These are phyloP conservation scores for Prochilodus magdalenae DNA, from an alignment of 2,113 vertebrate species.

Conservation along the genomic window DNA sequence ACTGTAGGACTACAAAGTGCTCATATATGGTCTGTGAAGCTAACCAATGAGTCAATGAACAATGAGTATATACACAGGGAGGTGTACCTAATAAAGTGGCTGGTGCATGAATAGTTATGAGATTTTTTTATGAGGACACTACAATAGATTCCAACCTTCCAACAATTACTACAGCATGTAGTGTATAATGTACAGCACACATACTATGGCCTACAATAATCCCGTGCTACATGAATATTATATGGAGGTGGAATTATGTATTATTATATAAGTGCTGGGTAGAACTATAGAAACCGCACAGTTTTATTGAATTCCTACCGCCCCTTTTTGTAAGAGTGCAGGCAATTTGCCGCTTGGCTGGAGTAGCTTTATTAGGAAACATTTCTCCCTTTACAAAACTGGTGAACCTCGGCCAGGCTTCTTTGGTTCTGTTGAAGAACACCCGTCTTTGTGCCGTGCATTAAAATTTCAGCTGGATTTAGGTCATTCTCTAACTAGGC, in stretches of 20 bases:
- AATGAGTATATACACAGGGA: too few species aligned
- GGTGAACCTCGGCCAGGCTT: neutral
- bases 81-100: too few species aligned
- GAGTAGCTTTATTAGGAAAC: neutral
- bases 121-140: too few species aligned
- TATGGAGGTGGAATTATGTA: too few species aligned
- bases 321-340: neutral
- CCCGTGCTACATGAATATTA: neutral
- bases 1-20: too few species aligned
- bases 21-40: too few species aligned
- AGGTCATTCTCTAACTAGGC: constrained; percentile 37
- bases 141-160: too few species aligned
- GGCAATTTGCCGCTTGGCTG: neutral
- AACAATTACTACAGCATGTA: too few species aligned
- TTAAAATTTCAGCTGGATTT: constrained; percentile 16
- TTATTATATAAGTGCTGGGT: too few species aligned
- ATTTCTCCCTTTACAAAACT: neutral
- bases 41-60: too few species aligned
- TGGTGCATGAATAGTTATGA: too few species aligned
- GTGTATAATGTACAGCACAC: neutral
- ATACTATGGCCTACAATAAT: neutral
- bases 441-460: neutral
- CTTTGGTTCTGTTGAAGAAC: neutral
- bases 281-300: neutral
- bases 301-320: neutral